Evolutionary conservation across 2,797 vertebrate genomes (phyloP).

Genomic region (Toxotes lorentzi): DNA sequence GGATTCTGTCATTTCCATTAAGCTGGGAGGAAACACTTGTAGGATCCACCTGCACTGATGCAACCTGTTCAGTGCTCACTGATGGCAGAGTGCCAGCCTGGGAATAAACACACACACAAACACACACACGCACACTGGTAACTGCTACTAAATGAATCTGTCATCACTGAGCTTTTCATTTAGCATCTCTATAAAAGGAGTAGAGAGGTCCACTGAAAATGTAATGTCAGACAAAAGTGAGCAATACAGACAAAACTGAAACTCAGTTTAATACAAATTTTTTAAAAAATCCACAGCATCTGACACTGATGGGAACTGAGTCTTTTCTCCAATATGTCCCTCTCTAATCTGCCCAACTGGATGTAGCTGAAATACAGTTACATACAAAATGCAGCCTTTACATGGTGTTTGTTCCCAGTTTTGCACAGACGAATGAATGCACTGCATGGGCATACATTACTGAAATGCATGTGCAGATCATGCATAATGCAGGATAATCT

Average conservation of each 20-base stretch:
- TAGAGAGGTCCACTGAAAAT: no score
- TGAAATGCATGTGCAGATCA: slow-evolving; percentile 39
- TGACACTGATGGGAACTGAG: neutral
- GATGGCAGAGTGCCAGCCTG: no score
- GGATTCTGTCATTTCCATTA: slow-evolving; percentile 40
- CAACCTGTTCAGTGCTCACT: slow-evolving; percentile 26
- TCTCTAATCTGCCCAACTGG: slow-evolving; percentile 13
- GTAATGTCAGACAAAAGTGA: no score
- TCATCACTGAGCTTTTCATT: no score
- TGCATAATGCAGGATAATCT: slow-evolving; percentile 52
- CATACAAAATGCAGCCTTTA: slow-evolving; percentile 18
- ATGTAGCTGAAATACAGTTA: slow-evolving; percentile 25
- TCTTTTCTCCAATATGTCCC: neutral
- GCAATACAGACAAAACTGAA: no score
- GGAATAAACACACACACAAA: no score
- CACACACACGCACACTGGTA: no score
- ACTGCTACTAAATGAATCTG: no score
- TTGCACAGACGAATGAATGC: slow-evolving; percentile 6
- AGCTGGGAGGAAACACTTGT: slow-evolving; percentile 36
- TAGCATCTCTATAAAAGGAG: no score
- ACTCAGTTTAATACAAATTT: no score
- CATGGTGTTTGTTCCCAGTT: slow-evolving; percentile 1
- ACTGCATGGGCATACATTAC: slow-evolving; percentile 21
- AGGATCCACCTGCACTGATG: slow-evolving; percentile 33
- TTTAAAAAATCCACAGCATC: no score